Percentiles rank a stretch among this genome's conserved stretches.
Conservation (phyloP, 2,888 invertebrate species). For the Proisotoma minuta region DNA sequence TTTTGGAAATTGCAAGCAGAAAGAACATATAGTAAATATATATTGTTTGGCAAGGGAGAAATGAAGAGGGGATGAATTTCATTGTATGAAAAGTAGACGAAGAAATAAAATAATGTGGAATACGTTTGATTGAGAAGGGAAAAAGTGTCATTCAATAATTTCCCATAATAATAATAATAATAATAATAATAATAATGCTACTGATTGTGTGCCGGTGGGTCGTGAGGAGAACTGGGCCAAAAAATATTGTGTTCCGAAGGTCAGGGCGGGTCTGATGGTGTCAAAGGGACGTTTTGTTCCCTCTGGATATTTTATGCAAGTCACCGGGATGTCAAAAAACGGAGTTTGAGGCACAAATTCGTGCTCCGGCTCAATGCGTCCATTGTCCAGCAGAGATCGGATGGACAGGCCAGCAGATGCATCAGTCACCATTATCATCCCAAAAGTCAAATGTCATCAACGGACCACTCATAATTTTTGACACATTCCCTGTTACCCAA, state of each 20-base stretch:
- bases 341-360: constrained; percentile 4
- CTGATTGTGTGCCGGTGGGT: constrained; percentile 1
- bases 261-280: constrained; percentile 13
- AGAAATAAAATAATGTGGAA: neutral
- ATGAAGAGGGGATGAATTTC: too few relatives aligned
- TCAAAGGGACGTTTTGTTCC: constrained; percentile 3
- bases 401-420: constrained; percentile 6
- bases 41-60: too few relatives aligned
- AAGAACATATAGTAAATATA: too few relatives aligned
- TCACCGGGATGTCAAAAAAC: constrained; percentile 1
- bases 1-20: too few relatives aligned
- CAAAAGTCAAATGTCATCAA: constrained; percentile 6
- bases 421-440: constrained; percentile 2
- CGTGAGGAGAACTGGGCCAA: constrained; percentile 4
- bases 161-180: neutral
- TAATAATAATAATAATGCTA: neutral
- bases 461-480: constrained; percentile 5
- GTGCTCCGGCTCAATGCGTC: neutral
- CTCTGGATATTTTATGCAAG: constrained; percentile 3
- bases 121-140: constrained; percentile 2
- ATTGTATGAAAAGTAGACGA: constrained; percentile 3
- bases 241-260: constrained; percentile 5
- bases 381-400: constrained; percentile 1
- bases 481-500: neutral
- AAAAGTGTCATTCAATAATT: constrained; percentile 5